Base-by-base conservation (phyloP, 2,113 vertebrate species). In the Octodon degus region DNA sequence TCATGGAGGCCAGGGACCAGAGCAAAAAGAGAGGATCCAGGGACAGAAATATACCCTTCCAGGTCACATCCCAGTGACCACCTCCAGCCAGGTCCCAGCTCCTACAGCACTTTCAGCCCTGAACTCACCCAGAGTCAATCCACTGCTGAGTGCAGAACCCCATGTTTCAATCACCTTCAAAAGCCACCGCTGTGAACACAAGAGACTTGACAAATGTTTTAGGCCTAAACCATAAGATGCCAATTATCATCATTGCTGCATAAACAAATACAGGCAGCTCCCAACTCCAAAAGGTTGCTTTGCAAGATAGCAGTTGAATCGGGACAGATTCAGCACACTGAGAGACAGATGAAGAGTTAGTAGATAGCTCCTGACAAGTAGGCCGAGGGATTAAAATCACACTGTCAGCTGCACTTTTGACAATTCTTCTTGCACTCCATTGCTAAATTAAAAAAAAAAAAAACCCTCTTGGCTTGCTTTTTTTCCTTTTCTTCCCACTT, bases 391-490 rank as follows among this genome's bases (percentile, higher is more conserved):
- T 53, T 14, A n/a, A 62, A 79, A 67, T 77, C 37, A 27, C n/a
- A 19, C 2, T 37, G 63, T 65, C 47, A 30, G 19, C 2, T 20
- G 79, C 9, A 47, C 0, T 63, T 55, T 65, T 77, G 34, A 43
- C 43, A 37, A 20, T 17, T 13, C 34, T 68, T 82, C 11, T 30
- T 74, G 27, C 87, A 72, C 0, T 1, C n/a, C 96, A 72, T 89
- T 86, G 96, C 50, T 91, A 97, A 97, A 90, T 32, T 70, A 22
- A 86, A 93, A 27, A 72, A 20, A 86, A 93, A n/a, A n/a, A n/a
- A n/a, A n/a, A n/a, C n/a, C n/a, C 68, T 95, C 86, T 96, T 67
- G 83, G 86, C 74, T 97, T 70, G 60, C 96, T 97, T 97, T 0
- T 90, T 43, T 43, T 43, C 40, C 92, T 90, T 82, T 91, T 96